phyloP scores from a whole-genome alignment of 2,113 vertebrate genomes.

The Cyanocitta stelleri region DNA sequence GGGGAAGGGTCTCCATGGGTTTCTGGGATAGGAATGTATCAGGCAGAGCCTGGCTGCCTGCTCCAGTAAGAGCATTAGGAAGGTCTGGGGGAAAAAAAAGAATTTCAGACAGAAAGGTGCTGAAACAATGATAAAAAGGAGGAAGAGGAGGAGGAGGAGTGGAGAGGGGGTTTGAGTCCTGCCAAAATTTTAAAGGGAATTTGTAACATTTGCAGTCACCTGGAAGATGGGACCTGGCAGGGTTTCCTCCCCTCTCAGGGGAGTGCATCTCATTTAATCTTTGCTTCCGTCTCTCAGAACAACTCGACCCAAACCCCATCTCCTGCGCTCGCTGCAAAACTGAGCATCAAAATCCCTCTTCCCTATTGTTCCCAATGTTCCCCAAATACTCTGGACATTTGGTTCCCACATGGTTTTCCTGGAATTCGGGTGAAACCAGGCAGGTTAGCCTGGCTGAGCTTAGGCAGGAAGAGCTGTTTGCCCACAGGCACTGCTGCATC shows the following conservation, averaged over 20 bases:
- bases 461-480: background rate
- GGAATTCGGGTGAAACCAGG: background rate
- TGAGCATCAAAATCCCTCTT: accelerated
- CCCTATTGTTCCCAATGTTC: accelerated
- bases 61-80: accelerated
- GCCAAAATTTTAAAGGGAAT: background rate
- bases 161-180: background rate
- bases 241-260: background rate
- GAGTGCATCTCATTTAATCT: background rate
- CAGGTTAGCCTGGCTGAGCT: background rate
- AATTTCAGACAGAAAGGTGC: background rate
- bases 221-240: background rate
- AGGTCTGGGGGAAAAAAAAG: background rate
- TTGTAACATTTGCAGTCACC: accelerated
- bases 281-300: background rate
- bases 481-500: background rate
- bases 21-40: accelerated
- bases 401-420: background rate
- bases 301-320: background rate
- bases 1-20: background rate
- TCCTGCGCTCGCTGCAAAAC: background rate
- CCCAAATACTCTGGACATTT: background rate
- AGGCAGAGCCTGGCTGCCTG: background rate
- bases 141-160: background rate
- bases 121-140: background rate